These are phyloP conservation scores for Drosophila jambulina DNA, from an alignment of 1,140 invertebrate genomes.

Conservation along the genomic window DNA sequence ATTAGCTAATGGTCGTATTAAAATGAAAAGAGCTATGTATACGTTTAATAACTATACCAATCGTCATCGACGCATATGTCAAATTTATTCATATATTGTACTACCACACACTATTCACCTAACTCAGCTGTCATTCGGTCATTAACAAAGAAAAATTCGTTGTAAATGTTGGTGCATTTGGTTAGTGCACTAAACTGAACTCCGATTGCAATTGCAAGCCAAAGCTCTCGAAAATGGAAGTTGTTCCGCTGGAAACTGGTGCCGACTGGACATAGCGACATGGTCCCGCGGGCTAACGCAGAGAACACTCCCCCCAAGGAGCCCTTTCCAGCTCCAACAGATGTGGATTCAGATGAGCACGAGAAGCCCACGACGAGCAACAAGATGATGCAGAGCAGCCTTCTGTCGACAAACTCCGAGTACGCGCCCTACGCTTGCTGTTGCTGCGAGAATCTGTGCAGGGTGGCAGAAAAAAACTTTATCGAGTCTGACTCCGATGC, in stretches of 20 bases:
- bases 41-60: neutral
- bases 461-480: conserved; percentile 30
- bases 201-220: conserved; percentile 6
- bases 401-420: conserved; percentile 27
- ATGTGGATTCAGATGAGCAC: neutral
- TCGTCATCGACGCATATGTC: neutral
- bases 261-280: conserved; percentile 51
- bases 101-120: neutral
- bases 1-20: neutral
- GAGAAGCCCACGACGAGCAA: conserved; percentile 31
- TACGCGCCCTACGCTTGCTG: conserved; percentile 45
- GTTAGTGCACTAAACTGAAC: neutral
- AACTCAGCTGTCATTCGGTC: neutral
- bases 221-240: conserved; percentile 53
- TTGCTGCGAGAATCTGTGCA: conserved; percentile 56
- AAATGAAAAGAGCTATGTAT: neutral
- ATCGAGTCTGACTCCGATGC: conserved; percentile 34
- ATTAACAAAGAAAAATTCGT: conserved; percentile 8
- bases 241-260: conserved; percentile 27
- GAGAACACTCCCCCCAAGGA: neutral
- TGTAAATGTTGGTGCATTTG: conserved; percentile 19
- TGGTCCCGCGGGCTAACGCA: conserved; percentile 17
- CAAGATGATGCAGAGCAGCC: neutral
- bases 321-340: neutral
- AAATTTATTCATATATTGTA: neutral